A percentile compares a stretch with the other conserved stretches of the same genome.
phyloP scores from a whole-genome alignment of 2,113 vertebrate genomes.

The Saguinus midas region DNA sequence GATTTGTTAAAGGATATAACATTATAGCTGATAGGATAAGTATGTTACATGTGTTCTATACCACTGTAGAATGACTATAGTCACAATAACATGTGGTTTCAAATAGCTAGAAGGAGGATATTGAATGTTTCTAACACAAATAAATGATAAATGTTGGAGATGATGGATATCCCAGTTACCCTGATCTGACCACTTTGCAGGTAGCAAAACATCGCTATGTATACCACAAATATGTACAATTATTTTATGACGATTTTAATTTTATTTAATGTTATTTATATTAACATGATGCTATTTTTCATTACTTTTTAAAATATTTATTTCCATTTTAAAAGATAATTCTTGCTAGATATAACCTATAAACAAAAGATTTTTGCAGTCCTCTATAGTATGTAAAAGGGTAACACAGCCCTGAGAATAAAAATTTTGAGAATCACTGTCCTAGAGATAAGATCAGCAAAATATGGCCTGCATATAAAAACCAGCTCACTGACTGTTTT shows the following conservation, averaged over 20 bases:
- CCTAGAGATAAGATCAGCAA: neutral
- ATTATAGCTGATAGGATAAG: neutral
- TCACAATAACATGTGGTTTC: neutral
- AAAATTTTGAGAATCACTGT: neutral
- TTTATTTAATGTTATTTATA: neutral
- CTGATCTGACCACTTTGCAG: neutral
- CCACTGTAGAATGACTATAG: neutral
- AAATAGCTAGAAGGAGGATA: neutral
- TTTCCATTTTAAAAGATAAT: neutral
- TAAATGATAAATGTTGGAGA: neutral
- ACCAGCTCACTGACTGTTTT: neutral
- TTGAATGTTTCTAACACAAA: neutral
- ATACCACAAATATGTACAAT: neutral
- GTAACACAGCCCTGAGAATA: neutral
- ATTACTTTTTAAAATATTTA: neutral
- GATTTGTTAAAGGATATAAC: neutral
- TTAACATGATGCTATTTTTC: neutral
- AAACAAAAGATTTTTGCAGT: neutral
- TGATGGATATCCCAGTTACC: neutral
- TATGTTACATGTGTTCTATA: neutral
- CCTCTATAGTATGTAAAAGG: neutral
- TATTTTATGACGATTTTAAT: neutral
- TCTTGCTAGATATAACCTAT: neutral
- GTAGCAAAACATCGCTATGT: neutral
- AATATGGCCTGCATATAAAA: neutral